Evolutionary conservation across 1,140 invertebrate genomes (phyloP).

Genomic region (Neodiprion fabricii): DNA sequence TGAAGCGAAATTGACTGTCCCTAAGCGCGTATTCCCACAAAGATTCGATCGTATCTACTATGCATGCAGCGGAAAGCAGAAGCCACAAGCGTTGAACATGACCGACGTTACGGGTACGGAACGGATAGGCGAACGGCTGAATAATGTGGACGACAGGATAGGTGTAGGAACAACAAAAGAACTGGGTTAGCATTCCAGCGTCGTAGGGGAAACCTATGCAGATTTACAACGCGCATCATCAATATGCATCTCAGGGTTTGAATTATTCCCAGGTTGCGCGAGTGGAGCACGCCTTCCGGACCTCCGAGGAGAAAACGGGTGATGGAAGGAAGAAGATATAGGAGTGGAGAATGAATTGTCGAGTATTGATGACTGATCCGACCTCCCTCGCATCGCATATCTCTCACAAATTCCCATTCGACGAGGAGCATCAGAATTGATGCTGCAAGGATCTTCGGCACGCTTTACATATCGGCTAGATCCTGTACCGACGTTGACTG

Average conservation of each 20-base stretch:
- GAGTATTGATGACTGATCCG: slow-evolving; percentile 5
- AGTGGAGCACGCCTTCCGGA: neutral
- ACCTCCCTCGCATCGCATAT: neutral
- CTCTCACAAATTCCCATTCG: neutral
- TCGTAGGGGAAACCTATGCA: slow-evolving; percentile 3
- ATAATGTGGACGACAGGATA: neutral
- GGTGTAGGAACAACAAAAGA: neutral
- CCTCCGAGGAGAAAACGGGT: neutral
- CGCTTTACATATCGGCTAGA: neutral
- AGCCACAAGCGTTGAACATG: too few species aligned
- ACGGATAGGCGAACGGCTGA: neutral
- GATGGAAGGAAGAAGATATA: neutral
- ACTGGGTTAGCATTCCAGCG: slow-evolving; percentile 1
- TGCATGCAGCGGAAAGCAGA: too few species aligned
- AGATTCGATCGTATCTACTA: too few species aligned
- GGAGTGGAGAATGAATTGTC: neutral
- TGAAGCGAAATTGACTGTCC: too few species aligned
- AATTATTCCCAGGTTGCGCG: slow-evolving; percentile 1
- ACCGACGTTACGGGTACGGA: too few species aligned
- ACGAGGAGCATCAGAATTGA: neutral
- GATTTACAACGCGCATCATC: neutral
- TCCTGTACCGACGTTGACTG: too few species aligned
- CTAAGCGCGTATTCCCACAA: too few species aligned
- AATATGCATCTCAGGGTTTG: slow-evolving; percentile 7
- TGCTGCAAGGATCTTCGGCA: neutral